phyloP scores from a whole-genome alignment of 2,888 invertebrate genomes.

The Micropterix aruncella region DNA sequence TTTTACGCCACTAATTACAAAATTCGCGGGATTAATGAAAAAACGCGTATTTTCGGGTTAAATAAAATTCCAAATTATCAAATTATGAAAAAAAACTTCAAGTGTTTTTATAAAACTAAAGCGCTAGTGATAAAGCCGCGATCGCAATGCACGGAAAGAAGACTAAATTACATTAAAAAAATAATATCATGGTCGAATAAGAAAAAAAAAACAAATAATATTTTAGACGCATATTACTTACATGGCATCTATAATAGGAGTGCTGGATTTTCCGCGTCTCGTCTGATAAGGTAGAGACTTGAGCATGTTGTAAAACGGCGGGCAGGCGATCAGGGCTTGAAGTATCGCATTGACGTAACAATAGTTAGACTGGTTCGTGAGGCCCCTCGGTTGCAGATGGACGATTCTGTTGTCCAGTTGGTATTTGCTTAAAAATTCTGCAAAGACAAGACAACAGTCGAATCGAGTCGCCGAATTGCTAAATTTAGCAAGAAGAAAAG shows the following conservation, averaged over 20 bases:
- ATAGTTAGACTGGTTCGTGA: conserved; percentile 88
- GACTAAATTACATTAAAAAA: no score
- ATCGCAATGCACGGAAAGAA: conserved; percentile 6
- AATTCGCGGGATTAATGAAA: no score
- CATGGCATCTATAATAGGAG: conserved; percentile 88
- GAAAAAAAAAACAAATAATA: conserved; percentile 5
- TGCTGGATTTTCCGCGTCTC: conserved; percentile 43
- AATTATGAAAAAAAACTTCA: no score
- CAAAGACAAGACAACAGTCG: conserved; percentile 17
- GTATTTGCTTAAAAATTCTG: conserved; percentile 64
- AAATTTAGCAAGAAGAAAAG: no score
- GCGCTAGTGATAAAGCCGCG: conserved; percentile 4
- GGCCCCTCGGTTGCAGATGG: conserved; percentile 75
- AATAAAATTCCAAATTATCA: no score
- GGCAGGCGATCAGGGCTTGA: conserved; percentile 87
- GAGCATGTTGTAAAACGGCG: conserved; percentile 87
- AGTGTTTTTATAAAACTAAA: no score
- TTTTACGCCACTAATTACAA: no score
- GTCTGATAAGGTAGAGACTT: conserved; percentile 59
- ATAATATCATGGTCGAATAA: conserved; percentile 4
- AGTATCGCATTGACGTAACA: conserved; percentile 94
- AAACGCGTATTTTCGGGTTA: no score
- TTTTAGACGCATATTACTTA: conserved; percentile 35
- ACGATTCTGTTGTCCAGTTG: conserved; percentile 66
- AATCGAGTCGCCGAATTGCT: not conserved